Conservation (phyloP, 2,113 vertebrate genomes). For the Xiphias gladius region DNA sequence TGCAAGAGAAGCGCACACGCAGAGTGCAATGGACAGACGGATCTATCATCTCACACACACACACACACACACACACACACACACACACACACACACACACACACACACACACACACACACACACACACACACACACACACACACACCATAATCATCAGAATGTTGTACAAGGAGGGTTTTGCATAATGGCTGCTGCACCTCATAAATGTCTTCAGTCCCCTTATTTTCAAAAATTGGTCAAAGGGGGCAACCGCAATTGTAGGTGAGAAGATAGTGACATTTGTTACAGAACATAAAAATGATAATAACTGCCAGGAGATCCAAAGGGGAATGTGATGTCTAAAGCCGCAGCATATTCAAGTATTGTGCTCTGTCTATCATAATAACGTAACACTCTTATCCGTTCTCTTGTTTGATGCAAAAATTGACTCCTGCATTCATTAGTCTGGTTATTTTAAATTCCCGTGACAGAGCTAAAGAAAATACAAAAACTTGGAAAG, state of each 20-base stretch:
- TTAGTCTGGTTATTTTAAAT: not conserved
- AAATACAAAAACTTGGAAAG: not conserved
- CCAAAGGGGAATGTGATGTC: not conserved
- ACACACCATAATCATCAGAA: not conserved
- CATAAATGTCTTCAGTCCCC: slow-evolving; percentile 10
- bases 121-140: too few species aligned
- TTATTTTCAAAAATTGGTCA: slow-evolving; percentile 11
- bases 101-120: not conserved
- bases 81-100: too few species aligned
- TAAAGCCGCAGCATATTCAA: slow-evolving; percentile 9
- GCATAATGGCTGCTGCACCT: slow-evolving; percentile 48
- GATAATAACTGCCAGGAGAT: slow-evolving; percentile 2
- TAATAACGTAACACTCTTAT: slow-evolving; percentile 12
- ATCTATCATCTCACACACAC: slow-evolving; percentile 15
- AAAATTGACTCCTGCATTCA: slow-evolving; percentile 2
- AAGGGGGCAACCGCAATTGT: slow-evolving; percentile 4
- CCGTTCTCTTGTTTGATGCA: not conserved
- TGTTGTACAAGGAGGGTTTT: slow-evolving; percentile 24
- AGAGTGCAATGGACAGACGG: slow-evolving; percentile 10
- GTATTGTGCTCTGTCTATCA: slow-evolving; percentile 18
- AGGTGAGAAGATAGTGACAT: slow-evolving; percentile 23
- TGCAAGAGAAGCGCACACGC: slow-evolving; percentile 19
- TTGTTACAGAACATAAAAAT: slow-evolving; percentile 24
- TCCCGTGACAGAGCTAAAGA: not conserved
- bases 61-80: too few species aligned